Evolutionary conservation across 2,888 invertebrate genomes (phyloP), one percentile per base, ranked within the genome.

Genomic region (Pheosia gnoma): DNA sequence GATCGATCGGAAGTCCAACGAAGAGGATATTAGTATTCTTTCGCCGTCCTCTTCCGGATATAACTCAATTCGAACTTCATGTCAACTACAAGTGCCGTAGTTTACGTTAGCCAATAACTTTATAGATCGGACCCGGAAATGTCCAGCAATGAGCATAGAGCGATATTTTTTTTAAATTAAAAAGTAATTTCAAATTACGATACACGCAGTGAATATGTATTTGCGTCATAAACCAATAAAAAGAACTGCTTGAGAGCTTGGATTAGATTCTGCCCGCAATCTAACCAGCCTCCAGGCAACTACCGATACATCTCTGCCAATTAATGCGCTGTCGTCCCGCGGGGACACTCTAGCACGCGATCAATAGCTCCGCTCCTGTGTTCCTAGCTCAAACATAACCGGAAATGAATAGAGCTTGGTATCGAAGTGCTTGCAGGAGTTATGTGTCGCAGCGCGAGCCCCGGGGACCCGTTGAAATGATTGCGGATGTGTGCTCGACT

Each of bases 291-390:
- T 9, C 43, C 8, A 10, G 10, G 43, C 43, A 43, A 41, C 7
- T 41, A 5, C 8, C 43, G 43, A 43, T 9, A 43, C 9, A 43
- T 70, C 61, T 36, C 55, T 39, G 59, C 57, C 64, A 71, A 67
- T 73, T 70, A 70, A 62, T 65, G 49, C 59, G 53, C 58, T 63
- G 64, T 61, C 53, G 39, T 66, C 69, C 67, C 59, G 11, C 5
- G 36, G 71, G 65, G 65, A 58, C 25, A 9, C 60, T 45, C 43
- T 43, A 9, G 8, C 25, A 4, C n/a, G 49, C n/a, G 7, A 7
- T 49, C 36, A 56, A 51, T 58, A 55, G 54, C 59, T 36, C 59
- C 37, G n/a, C 52, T 49, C 49, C 47, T 37, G 55, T 25, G 37
- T 60, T n/a, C 36, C 4, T 3, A 38, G 13, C 52, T n/a, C 56